Base-by-base conservation (phyloP, 35 echinoderm and acorn worm genomes). In the Acanthaster planci region DNA sequence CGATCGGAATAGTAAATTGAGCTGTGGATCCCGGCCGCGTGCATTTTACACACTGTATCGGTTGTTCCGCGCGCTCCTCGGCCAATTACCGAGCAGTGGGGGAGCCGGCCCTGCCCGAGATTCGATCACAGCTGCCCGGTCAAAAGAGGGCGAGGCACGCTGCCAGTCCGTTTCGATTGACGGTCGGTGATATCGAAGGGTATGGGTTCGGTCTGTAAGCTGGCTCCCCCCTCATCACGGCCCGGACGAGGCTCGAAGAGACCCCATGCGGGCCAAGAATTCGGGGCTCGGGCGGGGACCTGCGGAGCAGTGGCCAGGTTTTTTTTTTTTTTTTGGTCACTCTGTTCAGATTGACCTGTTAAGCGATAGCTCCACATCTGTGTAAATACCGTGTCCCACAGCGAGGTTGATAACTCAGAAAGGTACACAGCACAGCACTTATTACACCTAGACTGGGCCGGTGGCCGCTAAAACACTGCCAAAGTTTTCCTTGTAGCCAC, bases 51-150 rank as follows among this genome's bases (percentile, higher is more conserved):
- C 64, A 72, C 64, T 72, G 64, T 72, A 72, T 72, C 64, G 30
- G 21, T 72, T 72, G 64, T 72, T 72, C 34, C 64, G 34, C 34
- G 23, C 64, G 10, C 64, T 29, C 23, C 23, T 26, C 19, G 14
- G 10, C 64, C 64, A 72, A 72, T 72, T 72, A 72, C 64, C n/a
- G 64, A 72, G 29, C 64, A 72, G 64, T 26, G 64, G 64, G 64
- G 34, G 3, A 26, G n/a, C n/a, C 64, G 21, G 26, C 29, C 64
- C 64, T 72, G 64, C 64, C 64, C 34, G 64, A 72, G 64, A 72
- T 72, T 72, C 30, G 64, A 72, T 72, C 64, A 31, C 1, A 72
- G 30, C 59, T 30, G 21, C 60, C 64, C 64, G 64, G 64, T 72
- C 64, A 72, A 47, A 72, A 26, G 64, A 72, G 34, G 26, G 64